These are phyloP conservation scores for Pomacea maculata DNA, from an alignment of 1,140 invertebrate species.

Conservation along the genomic window DNA sequence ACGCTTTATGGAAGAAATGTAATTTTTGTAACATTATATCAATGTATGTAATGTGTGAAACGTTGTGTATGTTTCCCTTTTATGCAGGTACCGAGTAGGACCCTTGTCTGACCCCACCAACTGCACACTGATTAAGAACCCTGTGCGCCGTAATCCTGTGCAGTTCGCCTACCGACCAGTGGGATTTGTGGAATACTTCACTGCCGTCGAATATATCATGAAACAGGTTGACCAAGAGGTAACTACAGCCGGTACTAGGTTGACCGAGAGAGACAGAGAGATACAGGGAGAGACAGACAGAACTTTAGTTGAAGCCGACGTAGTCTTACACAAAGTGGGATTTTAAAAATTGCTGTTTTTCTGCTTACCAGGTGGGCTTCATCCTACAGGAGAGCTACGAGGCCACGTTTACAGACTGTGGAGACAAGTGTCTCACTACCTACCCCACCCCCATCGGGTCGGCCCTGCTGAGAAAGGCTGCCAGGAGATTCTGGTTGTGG, in stretches of 20 bases:
- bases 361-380: slow-evolving; percentile 18
- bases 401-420: slow-evolving; percentile 39
- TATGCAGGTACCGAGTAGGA: slow-evolving; percentile 18
- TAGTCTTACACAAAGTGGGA: neutral
- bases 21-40: too few relatives aligned
- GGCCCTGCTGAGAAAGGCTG: slow-evolving; percentile 24
- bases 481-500: slow-evolving; percentile 41
- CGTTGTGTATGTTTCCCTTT: neutral
- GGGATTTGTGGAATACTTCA: slow-evolving; percentile 22
- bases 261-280: slow-evolving; percentile 1
- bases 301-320: neutral
- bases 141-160: slow-evolving; percentile 22
- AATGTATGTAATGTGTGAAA: too few relatives aligned
- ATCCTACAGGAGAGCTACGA: slow-evolving; percentile 48
- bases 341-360: neutral
- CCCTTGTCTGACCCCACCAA: slow-evolving; percentile 19
- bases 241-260: neutral
- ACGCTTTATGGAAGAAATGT: too few relatives aligned
- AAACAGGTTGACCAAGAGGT: slow-evolving; percentile 28
- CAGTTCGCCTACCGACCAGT: slow-evolving; percentile 32
- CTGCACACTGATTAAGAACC: neutral
- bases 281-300: neutral
- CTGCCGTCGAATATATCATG: slow-evolving; percentile 10
- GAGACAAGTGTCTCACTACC: slow-evolving; percentile 38
- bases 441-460: slow-evolving; percentile 34